Evolutionary conservation across 2,888 invertebrate genomes (phyloP), one percentile per base, ranked within the genome.

Genomic region (Antheraea yamamai): DNA sequence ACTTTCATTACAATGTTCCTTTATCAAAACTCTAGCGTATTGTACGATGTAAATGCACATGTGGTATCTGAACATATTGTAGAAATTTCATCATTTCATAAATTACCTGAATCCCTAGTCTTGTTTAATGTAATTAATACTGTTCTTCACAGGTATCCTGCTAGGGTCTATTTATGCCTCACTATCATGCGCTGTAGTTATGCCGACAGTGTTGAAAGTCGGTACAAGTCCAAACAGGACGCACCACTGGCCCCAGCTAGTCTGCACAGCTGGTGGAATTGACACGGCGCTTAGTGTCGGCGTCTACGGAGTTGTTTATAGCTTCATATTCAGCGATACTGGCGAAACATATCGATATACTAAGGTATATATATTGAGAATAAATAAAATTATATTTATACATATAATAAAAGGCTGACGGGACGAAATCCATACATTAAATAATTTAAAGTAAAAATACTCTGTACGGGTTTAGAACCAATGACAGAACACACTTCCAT

Each of bases 211-310:
- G n/a, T 76, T 82, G 12, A 82, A 84, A 72, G 83, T 88, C 55
- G 86, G 88, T 30, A 77, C 78, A 0, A 79, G 80, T 61, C 85
- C 85, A 20, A 80, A 80, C 61, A 81, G 88, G 70, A 80, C 79
- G 3, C 86, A 88, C 58, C 90, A 91, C 81, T 93, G 93, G 94
- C 85, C 90, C 2, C 93, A 93, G 78, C 82, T 94, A 39, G 85
- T 94, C 8, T 89, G 90, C 79, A 93, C 92, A 0, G 88, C 94
- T 0, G 92, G 93, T 0, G 94, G 94, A 14, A 82, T 86, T 2
- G 95, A 94, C 80, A 93, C 93, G 0, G 89, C 91, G 0, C 89
- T 94, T 64, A 94, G 94, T 78, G 94, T 94, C 23, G 94, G 92
- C 23, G 85, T 92, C n/a, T 94, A 88, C 76, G 94, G 94, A 10